Base-by-base conservation (phyloP, 2,113 vertebrate species). In the Alces alces region DNA sequence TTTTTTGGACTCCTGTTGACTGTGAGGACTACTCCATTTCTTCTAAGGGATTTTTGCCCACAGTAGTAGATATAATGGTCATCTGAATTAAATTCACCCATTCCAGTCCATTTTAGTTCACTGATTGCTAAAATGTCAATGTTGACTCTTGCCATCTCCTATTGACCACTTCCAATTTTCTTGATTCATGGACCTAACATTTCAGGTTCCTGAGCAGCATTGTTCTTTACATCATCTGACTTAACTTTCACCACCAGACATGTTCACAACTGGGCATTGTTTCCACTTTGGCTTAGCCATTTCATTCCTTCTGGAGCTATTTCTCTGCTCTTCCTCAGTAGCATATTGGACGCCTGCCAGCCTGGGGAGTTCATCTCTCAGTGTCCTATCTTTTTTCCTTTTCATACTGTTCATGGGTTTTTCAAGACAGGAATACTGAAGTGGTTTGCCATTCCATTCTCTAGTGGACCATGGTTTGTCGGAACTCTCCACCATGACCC, bases 201-300 rank as follows among this genome's bases (percentile, higher is more conserved):
- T 70, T 36, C 19, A 39, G 66, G 66, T 39, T 70, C n/a, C 66
- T 23, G 9, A 39, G n/a, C 19, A 70, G 19, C 10, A 0, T 3
- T 36, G 9, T 23, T 39, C n/a, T 70, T 39, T 36, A 12, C 19
- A 39, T n/a, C n/a, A 36, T 36, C 5, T 0, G 10, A 39, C 66
- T 39, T 23, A 70, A 39, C 66, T 12, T 39, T 36, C 19, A 70
- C 19, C 19, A 23, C 2, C 66, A 70, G 66, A 23, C n/a, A 70
- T 10, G 3, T 39, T 1, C 1, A 39, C 66, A 39, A 1, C n/a
- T 39, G n/a, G 19, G 19, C 19, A 3, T 70, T 70, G 10, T 39
- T 70, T 70, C 66, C 2, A 0, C 66, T 70, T 39, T 39, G 66
- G 66, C 66, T 23, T 70, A 12, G 66, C 19, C n/a, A 70, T 70